A percentile compares a stretch with the other conserved stretches of the same genome.
Conservation (phyloP, 2,888 invertebrate species). For the Andrena dorsata region DNA sequence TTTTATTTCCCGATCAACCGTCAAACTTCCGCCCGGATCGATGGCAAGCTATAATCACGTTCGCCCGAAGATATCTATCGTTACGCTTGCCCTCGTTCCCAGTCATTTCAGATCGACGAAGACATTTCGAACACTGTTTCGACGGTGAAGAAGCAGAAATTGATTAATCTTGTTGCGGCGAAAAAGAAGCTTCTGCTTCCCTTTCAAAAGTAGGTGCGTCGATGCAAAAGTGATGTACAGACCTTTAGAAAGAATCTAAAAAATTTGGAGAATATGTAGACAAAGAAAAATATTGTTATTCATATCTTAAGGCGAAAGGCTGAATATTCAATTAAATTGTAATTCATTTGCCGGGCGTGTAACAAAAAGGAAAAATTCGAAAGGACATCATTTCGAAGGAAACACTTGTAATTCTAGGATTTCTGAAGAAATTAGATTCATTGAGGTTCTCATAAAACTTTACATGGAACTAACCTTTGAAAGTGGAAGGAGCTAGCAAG, state of each 20-base stretch:
- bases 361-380: no score
- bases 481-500: no score
- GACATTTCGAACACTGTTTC: slow-evolving; percentile 6
- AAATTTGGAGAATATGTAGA: background rate
- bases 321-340: no score
- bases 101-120: background rate
- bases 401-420: no score
- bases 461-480: no score
- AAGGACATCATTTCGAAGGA: no score
- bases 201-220: background rate
- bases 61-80: slow-evolving; percentile 13
- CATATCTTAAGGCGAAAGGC: background rate
- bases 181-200: background rate
- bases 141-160: background rate
- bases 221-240: background rate
- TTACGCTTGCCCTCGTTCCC: background rate
- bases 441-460: no score
- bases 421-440: no score
- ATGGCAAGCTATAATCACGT: slow-evolving; percentile 35
- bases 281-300: background rate
- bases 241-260: background rate
- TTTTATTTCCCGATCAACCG: slow-evolving; percentile 47
- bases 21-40: slow-evolving; percentile 44
- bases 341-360: no score
- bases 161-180: background rate